Percentiles rank a stretch among this genome's conserved stretches.
These are phyloP conservation scores for Lagopus leucura DNA, from an alignment of 2,113 vertebrate genomes.

Conservation along the genomic window DNA sequence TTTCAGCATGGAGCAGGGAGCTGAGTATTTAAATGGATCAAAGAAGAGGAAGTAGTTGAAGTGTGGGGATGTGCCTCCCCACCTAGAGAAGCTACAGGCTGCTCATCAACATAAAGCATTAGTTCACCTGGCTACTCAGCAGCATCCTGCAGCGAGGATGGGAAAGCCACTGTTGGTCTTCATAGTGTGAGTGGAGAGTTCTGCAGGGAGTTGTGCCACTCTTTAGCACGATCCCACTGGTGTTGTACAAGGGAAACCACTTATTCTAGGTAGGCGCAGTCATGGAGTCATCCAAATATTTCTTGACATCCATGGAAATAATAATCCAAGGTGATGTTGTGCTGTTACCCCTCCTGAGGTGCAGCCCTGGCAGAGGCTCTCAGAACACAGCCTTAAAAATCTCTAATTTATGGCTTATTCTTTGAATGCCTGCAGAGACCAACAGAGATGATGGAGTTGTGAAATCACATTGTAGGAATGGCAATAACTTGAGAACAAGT, in stretches of 20 bases:
- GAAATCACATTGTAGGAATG: not conserved
- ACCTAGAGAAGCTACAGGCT: not conserved
- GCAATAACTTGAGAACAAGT: not conserved
- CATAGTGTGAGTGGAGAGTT: not conserved
- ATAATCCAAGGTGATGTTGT: not conserved
- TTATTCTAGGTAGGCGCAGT: too few species aligned
- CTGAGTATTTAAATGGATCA: not conserved
- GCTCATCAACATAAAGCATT: not conserved
- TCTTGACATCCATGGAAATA: not conserved
- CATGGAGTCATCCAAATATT: not conserved
- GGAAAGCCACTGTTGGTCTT: not conserved
- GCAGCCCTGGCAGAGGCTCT: not conserved
- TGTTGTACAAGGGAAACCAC: not conserved
- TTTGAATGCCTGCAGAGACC: not conserved
- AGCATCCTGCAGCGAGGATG: not conserved
- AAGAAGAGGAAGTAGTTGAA: not conserved
- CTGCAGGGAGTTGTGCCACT: not conserved
- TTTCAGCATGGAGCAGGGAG: not conserved
- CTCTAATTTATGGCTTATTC: not conserved
- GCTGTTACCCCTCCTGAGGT: not conserved
- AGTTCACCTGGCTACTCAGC: not conserved
- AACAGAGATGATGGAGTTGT: not conserved
- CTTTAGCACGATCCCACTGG: too few species aligned
- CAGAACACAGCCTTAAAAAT: not conserved
- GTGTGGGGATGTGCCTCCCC: not conserved